Percentiles rank a stretch among this genome's conserved stretches.
These are phyloP conservation scores for Cephus pulcher DNA, from an alignment of 2,888 invertebrate species.

Conservation along the genomic window DNA sequence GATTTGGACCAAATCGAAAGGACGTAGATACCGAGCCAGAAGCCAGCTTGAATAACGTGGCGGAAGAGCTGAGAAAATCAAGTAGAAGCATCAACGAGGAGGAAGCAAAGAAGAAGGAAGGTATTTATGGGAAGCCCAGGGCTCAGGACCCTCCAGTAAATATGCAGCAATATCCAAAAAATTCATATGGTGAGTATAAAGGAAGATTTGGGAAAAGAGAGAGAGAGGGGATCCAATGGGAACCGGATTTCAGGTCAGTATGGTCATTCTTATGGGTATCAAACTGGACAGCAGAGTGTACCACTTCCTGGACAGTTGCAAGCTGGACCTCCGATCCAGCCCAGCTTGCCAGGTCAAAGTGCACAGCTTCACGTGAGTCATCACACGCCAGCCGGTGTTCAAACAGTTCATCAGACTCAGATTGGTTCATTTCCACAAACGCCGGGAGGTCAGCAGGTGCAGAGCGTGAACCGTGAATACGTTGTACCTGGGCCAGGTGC, in stretches of 20 bases:
- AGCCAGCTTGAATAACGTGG: constrained; percentile 72
- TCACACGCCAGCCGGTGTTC: constrained; percentile 58
- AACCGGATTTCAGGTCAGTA: constrained; percentile 43
- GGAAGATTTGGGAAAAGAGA: not conserved
- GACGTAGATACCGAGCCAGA: constrained; percentile 68
- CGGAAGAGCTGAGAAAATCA: constrained; percentile 71
- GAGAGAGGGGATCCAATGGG: not conserved
- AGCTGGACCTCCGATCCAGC: constrained; percentile 45
- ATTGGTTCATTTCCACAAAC: constrained; percentile 52
- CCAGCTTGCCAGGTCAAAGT: constrained; percentile 59
- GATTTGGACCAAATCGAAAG: constrained; percentile 75
- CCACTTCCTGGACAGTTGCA: constrained; percentile 61
- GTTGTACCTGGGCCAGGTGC: constrained; percentile 46
- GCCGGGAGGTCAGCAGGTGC: constrained; percentile 45
- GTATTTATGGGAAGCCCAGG: constrained; percentile 73
- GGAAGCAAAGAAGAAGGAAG: constrained; percentile 68
- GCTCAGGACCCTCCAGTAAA: constrained; percentile 49
- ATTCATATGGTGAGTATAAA: constrained; percentile 47
- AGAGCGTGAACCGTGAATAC: constrained; percentile 52
- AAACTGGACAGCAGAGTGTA: constrained; percentile 46
- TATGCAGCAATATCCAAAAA: constrained; percentile 57
- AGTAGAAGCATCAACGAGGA: constrained; percentile 61
- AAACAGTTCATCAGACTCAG: constrained; percentile 62
- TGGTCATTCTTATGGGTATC: constrained; percentile 54
- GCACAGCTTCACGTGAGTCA: constrained; percentile 62